Base-by-base conservation (phyloP, 1,140 invertebrate species). In the Pectinophora gossypiella region DNA sequence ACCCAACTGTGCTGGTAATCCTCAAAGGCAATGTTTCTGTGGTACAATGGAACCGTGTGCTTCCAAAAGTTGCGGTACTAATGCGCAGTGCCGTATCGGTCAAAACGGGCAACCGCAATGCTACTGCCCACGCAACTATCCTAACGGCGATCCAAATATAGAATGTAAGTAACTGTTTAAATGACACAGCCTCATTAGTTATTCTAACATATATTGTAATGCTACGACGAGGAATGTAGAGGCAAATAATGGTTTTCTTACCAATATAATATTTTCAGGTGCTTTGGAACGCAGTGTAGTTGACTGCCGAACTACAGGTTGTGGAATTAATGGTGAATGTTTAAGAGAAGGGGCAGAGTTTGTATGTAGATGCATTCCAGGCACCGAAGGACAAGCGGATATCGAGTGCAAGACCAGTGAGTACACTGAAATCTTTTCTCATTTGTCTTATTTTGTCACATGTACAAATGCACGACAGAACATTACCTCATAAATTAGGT, bases 231-330 rank as follows among this genome's bases (percentile, higher is more conserved):
- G n/a, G n/a, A n/a, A n/a, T n/a, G n/a, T n/a, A n/a, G n/a, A n/a
- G n/a, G n/a, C n/a, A n/a, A n/a, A n/a, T n/a, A n/a, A n/a, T n/a
- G n/a, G n/a, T n/a, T n/a, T n/a, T n/a, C n/a, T n/a, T n/a, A n/a
- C n/a, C n/a, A n/a, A n/a, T 9, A 32, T 12, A 32, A 3, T 32
- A n/a, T 53, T 75, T 68, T 35, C 61, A 94, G 93, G 93, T 88
- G 90, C 89, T 49, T 76, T 89, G 61, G 92, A 93, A 72, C 88
- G 87, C 61, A 92, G 90, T 64, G 82, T 90, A 49, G 87, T 91
- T 19, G 95, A 97, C 73, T 97, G 95, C 80, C 90, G 95, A 48
- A 94, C 93, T 3, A 90, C 90, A 18, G 95, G 95, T 45, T 97
- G 95, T 85, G 95, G 94, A 49, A 91, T 92, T 67, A 93, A 93